phyloP scores from a whole-genome alignment of 2,888 invertebrate genomes.

The Heliconius sara region DNA sequence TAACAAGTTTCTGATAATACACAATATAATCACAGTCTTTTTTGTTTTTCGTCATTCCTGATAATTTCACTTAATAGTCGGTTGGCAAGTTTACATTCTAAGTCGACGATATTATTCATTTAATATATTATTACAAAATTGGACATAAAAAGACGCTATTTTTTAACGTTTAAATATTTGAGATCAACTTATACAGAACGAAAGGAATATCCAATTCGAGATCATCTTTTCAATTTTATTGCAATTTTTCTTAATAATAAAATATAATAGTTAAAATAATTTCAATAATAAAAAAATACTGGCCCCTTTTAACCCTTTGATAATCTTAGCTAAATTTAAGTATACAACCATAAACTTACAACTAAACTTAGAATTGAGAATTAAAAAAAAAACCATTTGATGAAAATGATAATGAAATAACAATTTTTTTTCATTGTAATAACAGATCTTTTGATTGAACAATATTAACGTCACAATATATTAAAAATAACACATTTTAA shows the following conservation, averaged over 20 bases:
- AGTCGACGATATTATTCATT: not conserved
- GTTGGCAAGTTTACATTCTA: not conserved
- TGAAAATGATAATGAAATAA: not conserved
- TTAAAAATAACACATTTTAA: too few relatives aligned
- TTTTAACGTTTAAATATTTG: slow-evolving; percentile 33
- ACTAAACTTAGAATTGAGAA: slow-evolving; percentile 25
- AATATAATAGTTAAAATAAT: slow-evolving; percentile 52
- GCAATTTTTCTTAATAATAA: slow-evolving; percentile 37
- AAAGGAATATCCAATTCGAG: slow-evolving; percentile 65
- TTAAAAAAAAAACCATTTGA: not conserved
- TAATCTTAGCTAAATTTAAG: slow-evolving; percentile 10
- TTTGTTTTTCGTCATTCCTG: too few relatives aligned
- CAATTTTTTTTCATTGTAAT: too few relatives aligned
- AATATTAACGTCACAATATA: not conserved
- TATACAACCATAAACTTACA: slow-evolving; percentile 23
- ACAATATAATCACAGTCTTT: too few relatives aligned
- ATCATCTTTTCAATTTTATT: slow-evolving; percentile 58
- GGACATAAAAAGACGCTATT: not conserved
- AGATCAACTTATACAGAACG: slow-evolving; percentile 47
- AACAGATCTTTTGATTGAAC: too few relatives aligned
- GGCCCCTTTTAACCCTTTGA: slow-evolving; percentile 57
- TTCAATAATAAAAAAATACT: slow-evolving; percentile 67
- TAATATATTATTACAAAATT: not conserved
- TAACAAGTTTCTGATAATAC: too few relatives aligned
- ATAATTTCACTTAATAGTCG: too few relatives aligned